Evolutionary conservation across 2,888 invertebrate genomes (phyloP).

Genomic region (Embidobia sp.): DNA sequence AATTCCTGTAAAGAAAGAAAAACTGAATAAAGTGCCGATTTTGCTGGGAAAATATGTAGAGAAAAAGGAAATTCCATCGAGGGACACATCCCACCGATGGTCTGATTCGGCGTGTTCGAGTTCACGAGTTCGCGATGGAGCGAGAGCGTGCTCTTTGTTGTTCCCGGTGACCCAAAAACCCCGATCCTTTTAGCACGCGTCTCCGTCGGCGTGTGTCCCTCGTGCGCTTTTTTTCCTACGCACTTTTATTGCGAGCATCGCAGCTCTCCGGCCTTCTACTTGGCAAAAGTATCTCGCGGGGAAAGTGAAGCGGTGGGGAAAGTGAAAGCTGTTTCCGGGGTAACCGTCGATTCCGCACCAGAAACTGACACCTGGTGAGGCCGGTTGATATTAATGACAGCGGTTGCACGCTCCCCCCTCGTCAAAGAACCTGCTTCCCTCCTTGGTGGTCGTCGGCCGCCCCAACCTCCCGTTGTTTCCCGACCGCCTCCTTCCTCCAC

Average conservation of each 20-base stretch:
- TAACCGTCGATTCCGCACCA: slow-evolving; percentile 61
- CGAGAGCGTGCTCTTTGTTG: slow-evolving; percentile 58
- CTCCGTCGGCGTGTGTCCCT: slow-evolving; percentile 18
- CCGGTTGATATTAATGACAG: slow-evolving; percentile 46
- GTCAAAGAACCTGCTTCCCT: neutral
- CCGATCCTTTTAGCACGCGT: slow-evolving; percentile 36
- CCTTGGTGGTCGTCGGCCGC: no score
- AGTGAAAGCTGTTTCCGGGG: slow-evolving; percentile 66
- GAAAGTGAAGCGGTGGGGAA: slow-evolving; percentile 65
- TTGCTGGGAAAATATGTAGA: no score
- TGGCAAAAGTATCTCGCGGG: slow-evolving; percentile 56
- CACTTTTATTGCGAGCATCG: slow-evolving; percentile 45
- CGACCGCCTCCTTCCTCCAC: neutral
- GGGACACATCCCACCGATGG: no score
- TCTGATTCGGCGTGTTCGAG: no score
- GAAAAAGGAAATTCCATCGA: no score
- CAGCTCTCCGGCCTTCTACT: slow-evolving; percentile 31
- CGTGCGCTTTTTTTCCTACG: slow-evolving; percentile 29
- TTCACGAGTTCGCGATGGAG: slow-evolving; percentile 32
- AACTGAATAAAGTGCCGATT: no score
- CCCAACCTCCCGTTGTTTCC: neutral
- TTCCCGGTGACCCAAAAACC: slow-evolving; percentile 61
- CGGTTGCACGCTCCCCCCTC: slow-evolving; percentile 4
- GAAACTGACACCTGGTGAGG: slow-evolving; percentile 51
- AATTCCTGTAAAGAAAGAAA: no score